These are phyloP conservation scores for Engystomops pustulosus DNA, from an alignment of 2,113 vertebrate species.

Conservation along the genomic window DNA sequence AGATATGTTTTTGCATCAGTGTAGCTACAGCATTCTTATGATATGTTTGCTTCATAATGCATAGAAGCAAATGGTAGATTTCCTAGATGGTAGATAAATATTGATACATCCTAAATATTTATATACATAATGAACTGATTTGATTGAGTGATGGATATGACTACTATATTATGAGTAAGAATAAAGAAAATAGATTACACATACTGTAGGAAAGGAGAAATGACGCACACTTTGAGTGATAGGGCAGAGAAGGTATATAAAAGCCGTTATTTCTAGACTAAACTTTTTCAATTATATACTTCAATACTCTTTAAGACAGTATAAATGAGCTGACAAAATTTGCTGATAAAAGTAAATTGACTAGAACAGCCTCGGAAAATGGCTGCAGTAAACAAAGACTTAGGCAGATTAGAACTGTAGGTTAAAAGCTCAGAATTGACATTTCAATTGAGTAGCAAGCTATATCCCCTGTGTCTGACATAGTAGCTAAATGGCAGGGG, in stretches of 20 bases:
- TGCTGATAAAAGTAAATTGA: slow-evolving; percentile 60
- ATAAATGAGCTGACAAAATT: slow-evolving; percentile 58
- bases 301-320: slow-evolving; percentile 57
- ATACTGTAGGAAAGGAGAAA: slow-evolving; percentile 19
- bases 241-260: slow-evolving; percentile 34
- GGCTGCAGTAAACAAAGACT: slow-evolving; percentile 53
- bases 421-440: slow-evolving; percentile 57
- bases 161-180: slow-evolving; percentile 8
- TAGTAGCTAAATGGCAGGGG: slow-evolving; percentile 35
- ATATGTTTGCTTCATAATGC: no score
- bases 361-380: slow-evolving; percentile 53
- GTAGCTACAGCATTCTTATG: no score
- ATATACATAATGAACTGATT: slow-evolving; percentile 1
- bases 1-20: no score
- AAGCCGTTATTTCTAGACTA: slow-evolving; percentile 52
- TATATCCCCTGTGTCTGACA: slow-evolving; percentile 42
- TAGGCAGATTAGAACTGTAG: slow-evolving; percentile 54
- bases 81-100: background rate
- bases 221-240: slow-evolving; percentile 16
- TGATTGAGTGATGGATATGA: background rate
- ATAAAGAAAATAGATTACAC: slow-evolving; percentile 27
- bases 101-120: no score
- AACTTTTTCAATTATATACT: slow-evolving; percentile 59
- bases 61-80: no score
- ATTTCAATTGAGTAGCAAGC: slow-evolving; percentile 40